These are phyloP conservation scores for Stigmatopora argus DNA, from an alignment of 2,113 vertebrate species.

Conservation along the genomic window DNA sequence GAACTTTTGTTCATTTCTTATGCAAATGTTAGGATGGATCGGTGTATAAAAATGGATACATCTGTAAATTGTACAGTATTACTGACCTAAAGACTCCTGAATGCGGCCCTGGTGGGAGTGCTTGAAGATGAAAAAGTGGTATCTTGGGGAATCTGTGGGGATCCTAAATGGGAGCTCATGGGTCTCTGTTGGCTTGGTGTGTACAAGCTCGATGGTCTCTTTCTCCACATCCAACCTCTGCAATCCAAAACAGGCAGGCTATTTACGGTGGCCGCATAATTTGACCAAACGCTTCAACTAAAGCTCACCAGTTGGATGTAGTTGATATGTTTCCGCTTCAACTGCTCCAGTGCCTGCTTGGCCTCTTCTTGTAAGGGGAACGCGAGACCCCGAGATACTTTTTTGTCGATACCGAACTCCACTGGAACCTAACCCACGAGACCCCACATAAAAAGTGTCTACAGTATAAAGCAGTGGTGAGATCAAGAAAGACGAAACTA, in stretches of 20 bases:
- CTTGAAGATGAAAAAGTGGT: slow-evolving; percentile 95
- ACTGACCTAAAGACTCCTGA: slow-evolving; percentile 90
- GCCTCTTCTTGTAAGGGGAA: slow-evolving; percentile 90
- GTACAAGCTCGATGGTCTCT: slow-evolving; percentile 91
- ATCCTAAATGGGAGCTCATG: slow-evolving; percentile 83
- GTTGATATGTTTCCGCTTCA: slow-evolving; percentile 86
- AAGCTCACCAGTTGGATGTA: slow-evolving; percentile 89
- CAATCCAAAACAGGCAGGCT: slow-evolving; percentile 11
- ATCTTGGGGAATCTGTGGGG: slow-evolving; percentile 86
- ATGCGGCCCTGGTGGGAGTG: slow-evolving; percentile 88
- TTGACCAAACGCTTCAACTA: neutral
- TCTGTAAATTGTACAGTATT: no score
- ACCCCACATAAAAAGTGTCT: neutral
- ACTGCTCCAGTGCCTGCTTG: slow-evolving; percentile 82
- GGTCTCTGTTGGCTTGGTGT: slow-evolving; percentile 86
- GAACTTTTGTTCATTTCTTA: no score
- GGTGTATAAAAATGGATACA: no score
- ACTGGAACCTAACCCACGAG: slow-evolving; percentile 78
- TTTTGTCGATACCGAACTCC: slow-evolving; percentile 91
- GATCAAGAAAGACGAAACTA: neutral
- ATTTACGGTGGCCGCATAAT: neutral
- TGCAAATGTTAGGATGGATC: no score
- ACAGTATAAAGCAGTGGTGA: neutral
- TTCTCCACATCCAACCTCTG: slow-evolving; percentile 88
- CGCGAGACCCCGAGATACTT: slow-evolving; percentile 87